Evolutionary conservation across 2,113 vertebrate species (phyloP).

Genomic region (Notothenia rossii): DNA sequence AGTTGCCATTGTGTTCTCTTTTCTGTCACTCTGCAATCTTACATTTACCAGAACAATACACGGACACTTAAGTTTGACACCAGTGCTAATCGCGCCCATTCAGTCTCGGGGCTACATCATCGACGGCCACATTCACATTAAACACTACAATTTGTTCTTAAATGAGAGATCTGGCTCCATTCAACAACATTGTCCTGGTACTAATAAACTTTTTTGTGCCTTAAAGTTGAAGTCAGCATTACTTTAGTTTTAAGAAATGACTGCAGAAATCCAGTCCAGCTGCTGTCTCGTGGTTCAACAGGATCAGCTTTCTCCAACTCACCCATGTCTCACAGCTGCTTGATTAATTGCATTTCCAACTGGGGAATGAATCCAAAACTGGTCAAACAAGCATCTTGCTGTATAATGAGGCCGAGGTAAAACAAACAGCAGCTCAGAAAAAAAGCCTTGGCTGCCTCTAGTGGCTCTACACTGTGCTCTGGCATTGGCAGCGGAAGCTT

Average conservation of each 20-base stretch:
- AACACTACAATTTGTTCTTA: slow-evolving; percentile 40
- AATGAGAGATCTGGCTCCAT: slow-evolving; percentile 39
- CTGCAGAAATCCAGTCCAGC: slow-evolving; percentile 65
- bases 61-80: slow-evolving; percentile 57
- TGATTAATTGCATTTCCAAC: slow-evolving; percentile 56
- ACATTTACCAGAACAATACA: slow-evolving; percentile 70
- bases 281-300: slow-evolving; percentile 42
- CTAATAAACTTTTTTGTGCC: slow-evolving; percentile 55
- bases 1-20: slow-evolving; percentile 45
- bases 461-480: slow-evolving; percentile 59
- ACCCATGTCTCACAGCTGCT: slow-evolving; percentile 45
- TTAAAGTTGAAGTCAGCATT: slow-evolving; percentile 62
- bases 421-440: slow-evolving; percentile 70
- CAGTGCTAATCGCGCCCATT: slow-evolving; percentile 50
- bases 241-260: slow-evolving; percentile 57
- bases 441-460: slow-evolving; percentile 63
- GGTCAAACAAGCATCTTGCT: slow-evolving; percentile 59
- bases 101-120: slow-evolving; percentile 10
- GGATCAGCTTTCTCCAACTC: slow-evolving; percentile 44
- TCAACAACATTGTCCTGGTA: slow-evolving; percentile 36
- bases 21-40: slow-evolving; percentile 59
- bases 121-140: slow-evolving; percentile 17
- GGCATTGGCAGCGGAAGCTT: slow-evolving; percentile 75
- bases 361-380: slow-evolving; percentile 56
- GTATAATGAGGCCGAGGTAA: slow-evolving; percentile 57